These are phyloP conservation scores for Agonopterix alstromeriana DNA, from an alignment of 2,888 invertebrate species.

Conservation along the genomic window DNA sequence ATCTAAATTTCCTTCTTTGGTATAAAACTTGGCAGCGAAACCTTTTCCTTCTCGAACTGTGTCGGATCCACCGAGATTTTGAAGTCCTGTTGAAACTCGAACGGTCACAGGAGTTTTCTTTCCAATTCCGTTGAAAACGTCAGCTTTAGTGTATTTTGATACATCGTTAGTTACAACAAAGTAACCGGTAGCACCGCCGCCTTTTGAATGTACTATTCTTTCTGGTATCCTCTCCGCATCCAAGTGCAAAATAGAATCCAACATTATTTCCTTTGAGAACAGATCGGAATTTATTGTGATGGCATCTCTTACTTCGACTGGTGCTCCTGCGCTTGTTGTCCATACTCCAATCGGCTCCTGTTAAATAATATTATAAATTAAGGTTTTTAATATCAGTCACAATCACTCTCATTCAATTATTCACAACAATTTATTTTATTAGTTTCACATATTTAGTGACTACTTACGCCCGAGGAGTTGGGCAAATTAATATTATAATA, in stretches of 20 bases:
- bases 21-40: background rate
- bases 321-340: constrained; percentile 86
- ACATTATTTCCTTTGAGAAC: constrained; percentile 22
- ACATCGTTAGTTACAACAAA: constrained; percentile 87
- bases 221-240: constrained; percentile 93
- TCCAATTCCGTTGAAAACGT: background rate
- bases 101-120: background rate
- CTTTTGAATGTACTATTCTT: constrained; percentile 94
- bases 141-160: background rate
- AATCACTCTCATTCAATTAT: too few species aligned
- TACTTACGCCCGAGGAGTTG: too few species aligned
- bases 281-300: constrained; percentile 83
- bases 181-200: constrained; percentile 88
- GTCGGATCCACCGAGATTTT: background rate
- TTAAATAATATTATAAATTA: too few species aligned
- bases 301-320: constrained; percentile 82
- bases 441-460: too few species aligned
- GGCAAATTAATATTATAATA: too few species aligned
- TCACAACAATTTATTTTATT: too few species aligned
- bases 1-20: background rate
- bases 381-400: background rate
- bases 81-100: background rate
- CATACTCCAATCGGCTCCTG: constrained; percentile 73
- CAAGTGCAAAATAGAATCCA: constrained; percentile 69
- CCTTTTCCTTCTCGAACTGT: background rate